Percentiles rank a stretch among this genome's conserved stretches.
These are phyloP conservation scores for Papilio elwesi DNA, from an alignment of 2,888 invertebrate genomes.

Conservation along the genomic window DNA sequence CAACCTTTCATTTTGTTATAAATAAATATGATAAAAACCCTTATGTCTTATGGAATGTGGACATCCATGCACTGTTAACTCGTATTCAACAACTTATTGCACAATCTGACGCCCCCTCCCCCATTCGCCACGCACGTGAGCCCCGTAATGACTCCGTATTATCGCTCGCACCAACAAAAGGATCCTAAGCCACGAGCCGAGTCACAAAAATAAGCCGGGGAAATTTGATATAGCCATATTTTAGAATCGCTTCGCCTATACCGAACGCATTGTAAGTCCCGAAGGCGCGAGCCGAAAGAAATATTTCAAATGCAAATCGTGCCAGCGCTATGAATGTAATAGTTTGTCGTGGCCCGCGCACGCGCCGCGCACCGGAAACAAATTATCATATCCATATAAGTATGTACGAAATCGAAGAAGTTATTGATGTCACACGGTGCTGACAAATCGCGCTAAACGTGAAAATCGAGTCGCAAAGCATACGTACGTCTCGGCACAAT, in stretches of 20 bases:
- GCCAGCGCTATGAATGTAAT: conserved; percentile 82
- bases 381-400: conserved; percentile 84
- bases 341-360: conserved; percentile 81
- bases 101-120: conserved; percentile 51
- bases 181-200: conserved; percentile 71
- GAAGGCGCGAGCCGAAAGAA: conserved; percentile 76
- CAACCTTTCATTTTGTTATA: not conserved
- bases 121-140: conserved; percentile 78
- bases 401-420: conserved; percentile 77
- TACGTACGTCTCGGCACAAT: conserved; percentile 40
- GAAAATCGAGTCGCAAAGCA: conserved; percentile 60
- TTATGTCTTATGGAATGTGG: not conserved
- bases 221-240: conserved; percentile 80
- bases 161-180: conserved; percentile 62
- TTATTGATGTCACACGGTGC: conserved; percentile 75
- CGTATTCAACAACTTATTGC: conserved; percentile 46
- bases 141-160: conserved; percentile 71
- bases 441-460: conserved; percentile 79
- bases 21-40: not conserved
- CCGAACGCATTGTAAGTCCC: conserved; percentile 73
- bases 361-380: conserved; percentile 82
- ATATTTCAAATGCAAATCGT: conserved; percentile 85
- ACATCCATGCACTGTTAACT: not conserved
- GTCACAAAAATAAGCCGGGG: conserved; percentile 78
- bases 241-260: conserved; percentile 68